Base-by-base conservation (phyloP, 2,113 vertebrate species). In the Saccopteryx bilineata region DNA sequence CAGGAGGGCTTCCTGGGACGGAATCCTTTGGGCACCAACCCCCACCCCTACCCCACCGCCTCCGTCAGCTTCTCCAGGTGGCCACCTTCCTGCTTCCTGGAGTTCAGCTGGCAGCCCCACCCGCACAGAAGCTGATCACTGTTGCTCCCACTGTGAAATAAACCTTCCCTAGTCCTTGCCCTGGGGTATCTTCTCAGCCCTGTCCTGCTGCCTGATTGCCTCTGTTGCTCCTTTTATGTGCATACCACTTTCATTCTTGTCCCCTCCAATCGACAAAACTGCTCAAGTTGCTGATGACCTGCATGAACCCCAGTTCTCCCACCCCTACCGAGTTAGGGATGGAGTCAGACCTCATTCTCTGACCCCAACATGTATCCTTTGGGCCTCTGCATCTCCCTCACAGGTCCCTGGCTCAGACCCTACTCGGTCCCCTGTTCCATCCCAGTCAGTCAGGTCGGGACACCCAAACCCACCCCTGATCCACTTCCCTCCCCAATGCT, bases 331-430 rank as follows among this genome's bases (percentile, higher is more conserved):
- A 5, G 5, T 18, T 15, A 50, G 56, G n/a, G 65, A 54, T 4
- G 26, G 28, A n/a, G 68, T 46, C 31, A 33, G 14, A n/a, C 75
- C 75, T 78, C 75, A 78, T 48, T 10, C 24, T 5, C 28, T 2
- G 6, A 2, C 56, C 15, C 9, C 48, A 19, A 18, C 0, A 0
- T 11, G 39, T 52, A 7, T n/a, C 31, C 21, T 23, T 60, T 48
- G 26, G 28, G 79, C 26, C 31, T 48, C 33, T 3, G 3, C 2
- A 0, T 9, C 17, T 72, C 69, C 76, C 52, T 72, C 17, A 4
- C 14, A 3, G 46, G 28, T 54, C 74, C 63, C 60, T 10, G 10
- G 61, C 72, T 63, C 52, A 71, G 18, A 15, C 15, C 74, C n/a
- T 75, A 26, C 46, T 17, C 1, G 13, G 13, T 75, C 24, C 13